Base-by-base conservation (phyloP, 2,888 invertebrate genomes). In the Trisateles emortualis region DNA sequence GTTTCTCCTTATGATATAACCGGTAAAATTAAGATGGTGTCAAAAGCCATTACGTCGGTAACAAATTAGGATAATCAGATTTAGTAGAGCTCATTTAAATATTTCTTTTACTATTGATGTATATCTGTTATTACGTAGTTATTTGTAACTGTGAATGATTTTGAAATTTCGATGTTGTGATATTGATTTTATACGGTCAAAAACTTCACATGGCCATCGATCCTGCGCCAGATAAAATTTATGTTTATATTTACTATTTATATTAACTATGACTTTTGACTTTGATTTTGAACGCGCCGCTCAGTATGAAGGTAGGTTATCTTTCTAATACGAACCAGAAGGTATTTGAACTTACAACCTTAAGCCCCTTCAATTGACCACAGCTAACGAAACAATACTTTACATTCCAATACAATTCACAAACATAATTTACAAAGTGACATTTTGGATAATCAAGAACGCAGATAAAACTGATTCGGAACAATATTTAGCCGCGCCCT, bases 21-120 rank as follows among this genome's bases (percentile, higher is more conserved):
- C 32, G 13, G 13, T 33, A 32, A 36, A 40, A 33, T 48, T 48
- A 47, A 29, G 29, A 49, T n/a, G 19, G 41, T 26, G 19, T 26
- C 19, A 13, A 36, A 1, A 24, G 16, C 17, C 11, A 9, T 52
- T 29, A 52, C 40, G 46, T n/a, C 1, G 42, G 30, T 24, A 17
- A 49, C 42, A 55, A 49, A 55, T 49, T 40, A 30, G 50, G 45
- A 52, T 59, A 47, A 52, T 38, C 46, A 40, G 50, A 50, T 53
- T 35, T 36, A 24, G 24, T n/a, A 11, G 44, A 24, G 10, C 10
- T 11, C 14, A 46, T 55, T 53, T 35, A 42, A 55, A 49, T 49
- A 36, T 46, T 22, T 48, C 17, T 22, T 35, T 38, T 16, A 24
- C 8, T 14, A 32, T 39, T 9, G 6, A 40, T 43, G 8, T 48